Evolutionary conservation across 2,888 invertebrate genomes (phyloP).

Genomic region (Pteria penguin): DNA sequence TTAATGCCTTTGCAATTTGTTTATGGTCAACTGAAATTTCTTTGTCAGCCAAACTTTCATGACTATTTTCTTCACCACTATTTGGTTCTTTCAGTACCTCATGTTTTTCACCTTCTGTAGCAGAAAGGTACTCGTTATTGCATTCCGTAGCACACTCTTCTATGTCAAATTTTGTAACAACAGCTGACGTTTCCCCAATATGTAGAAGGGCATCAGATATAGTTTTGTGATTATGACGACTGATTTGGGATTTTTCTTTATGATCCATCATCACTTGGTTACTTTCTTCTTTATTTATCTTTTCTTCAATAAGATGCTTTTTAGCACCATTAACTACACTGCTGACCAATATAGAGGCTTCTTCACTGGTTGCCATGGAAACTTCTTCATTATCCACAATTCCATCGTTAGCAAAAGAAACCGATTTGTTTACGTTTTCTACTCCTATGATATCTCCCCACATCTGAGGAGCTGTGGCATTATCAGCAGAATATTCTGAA

Average conservation of each 20-base stretch:
- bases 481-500: not conserved
- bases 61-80: not conserved
- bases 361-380: slow-evolving; percentile 4
- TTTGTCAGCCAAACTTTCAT: no score
- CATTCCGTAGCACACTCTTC: not conserved
- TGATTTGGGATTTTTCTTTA: not conserved
- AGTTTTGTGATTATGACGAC: not conserved
- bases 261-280: not conserved
- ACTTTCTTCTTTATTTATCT: not conserved
- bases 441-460: not conserved
- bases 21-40: not conserved
- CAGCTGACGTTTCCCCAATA: not conserved
- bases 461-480: not conserved
- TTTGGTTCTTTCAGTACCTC: not conserved
- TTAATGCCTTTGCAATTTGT: not conserved
- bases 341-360: slow-evolving; percentile 9
- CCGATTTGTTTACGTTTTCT: not conserved
- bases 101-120: no score
- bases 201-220: not conserved
- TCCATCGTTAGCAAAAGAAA: not conserved
- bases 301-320: not conserved
- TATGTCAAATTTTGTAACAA: not conserved
- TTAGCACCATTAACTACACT: slow-evolving; percentile 2
- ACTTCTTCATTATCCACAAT: not conserved
- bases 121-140: no score